These are phyloP conservation scores for Pollenia griseotomentosa DNA, from an alignment of 2,888 invertebrate species.

Conservation along the genomic window DNA sequence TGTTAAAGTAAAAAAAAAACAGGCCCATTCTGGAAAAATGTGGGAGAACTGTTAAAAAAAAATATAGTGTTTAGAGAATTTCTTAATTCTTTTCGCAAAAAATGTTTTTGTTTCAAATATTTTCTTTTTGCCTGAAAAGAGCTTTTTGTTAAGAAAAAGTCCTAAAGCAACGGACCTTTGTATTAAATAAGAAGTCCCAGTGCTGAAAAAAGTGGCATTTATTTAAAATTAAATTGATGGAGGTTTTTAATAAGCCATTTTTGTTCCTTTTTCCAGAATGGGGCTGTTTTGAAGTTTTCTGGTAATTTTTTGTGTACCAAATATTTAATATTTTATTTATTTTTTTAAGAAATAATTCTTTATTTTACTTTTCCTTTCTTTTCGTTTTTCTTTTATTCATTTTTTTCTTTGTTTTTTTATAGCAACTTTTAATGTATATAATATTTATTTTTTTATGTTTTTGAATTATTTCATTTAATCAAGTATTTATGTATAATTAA, in stretches of 20 bases:
- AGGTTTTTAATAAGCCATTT: too few relatives aligned
- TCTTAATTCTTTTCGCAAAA: too few relatives aligned
- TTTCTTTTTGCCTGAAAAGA: too few relatives aligned
- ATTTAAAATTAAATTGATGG: too few relatives aligned
- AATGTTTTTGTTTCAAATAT: too few relatives aligned
- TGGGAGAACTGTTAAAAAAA: too few relatives aligned
- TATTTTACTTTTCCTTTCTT: constrained; percentile 45
- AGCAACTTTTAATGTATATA: constrained; percentile 74
- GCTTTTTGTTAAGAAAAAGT: too few relatives aligned
- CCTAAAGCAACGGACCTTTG: too few relatives aligned
- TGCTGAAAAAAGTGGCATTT: too few relatives aligned
- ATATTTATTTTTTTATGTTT: constrained; percentile 52
- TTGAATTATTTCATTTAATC: constrained; percentile 43
- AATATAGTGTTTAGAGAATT: too few relatives aligned
- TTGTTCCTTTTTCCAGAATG: not conserved
- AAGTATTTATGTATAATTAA: constrained; percentile 32
- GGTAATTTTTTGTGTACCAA: not conserved
- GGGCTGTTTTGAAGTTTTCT: not conserved
- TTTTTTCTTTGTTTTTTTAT: constrained; percentile 73
- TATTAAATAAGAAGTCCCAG: too few relatives aligned
- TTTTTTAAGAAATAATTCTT: constrained; percentile 46
- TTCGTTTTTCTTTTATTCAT: constrained; percentile 53
- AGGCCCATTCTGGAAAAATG: not conserved
- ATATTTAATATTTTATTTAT: not conserved
- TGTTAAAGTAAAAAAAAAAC: not conserved